These are phyloP conservation scores for Corella eumyota DNA, from an alignment of 23 tunicate genomes.

Conservation along the genomic window DNA sequence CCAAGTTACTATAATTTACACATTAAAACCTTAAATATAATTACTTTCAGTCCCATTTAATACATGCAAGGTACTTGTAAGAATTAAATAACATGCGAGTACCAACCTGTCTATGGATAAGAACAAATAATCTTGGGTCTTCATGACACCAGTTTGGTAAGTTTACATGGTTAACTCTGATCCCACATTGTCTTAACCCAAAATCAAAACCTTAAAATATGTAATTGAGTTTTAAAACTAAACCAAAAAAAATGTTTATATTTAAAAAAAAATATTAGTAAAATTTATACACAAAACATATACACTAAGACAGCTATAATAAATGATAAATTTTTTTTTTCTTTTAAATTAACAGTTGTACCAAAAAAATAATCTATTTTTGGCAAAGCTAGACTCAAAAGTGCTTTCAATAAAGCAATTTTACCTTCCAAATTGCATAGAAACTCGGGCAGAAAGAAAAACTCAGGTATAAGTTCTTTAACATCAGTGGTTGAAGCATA, in stretches of 20 bases:
- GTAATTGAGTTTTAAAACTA: background rate
- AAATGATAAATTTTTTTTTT: background rate
- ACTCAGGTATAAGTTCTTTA: slow-evolving; percentile 92
- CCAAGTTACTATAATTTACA: background rate
- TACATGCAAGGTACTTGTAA: too few relatives aligned
- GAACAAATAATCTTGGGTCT: slow-evolving; percentile 82
- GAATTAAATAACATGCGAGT: too few relatives aligned
- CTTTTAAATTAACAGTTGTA: background rate
- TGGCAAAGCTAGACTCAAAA: background rate
- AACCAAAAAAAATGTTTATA: background rate
- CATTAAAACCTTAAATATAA: too few relatives aligned
- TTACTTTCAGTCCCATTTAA: too few relatives aligned
- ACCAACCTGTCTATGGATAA: slow-evolving; percentile 85
- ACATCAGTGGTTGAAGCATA: slow-evolving; percentile 88
- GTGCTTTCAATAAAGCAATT: background rate
- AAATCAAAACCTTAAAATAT: slow-evolving; percentile 72
- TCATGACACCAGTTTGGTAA: slow-evolving; percentile 78
- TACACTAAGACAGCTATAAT: background rate
- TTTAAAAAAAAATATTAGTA: background rate
- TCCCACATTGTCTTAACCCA: slow-evolving; percentile 85
- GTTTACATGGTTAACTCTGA: slow-evolving; percentile 83
- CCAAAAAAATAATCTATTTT: background rate
- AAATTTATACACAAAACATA: background rate
- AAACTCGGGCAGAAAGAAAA: slow-evolving; percentile 96
- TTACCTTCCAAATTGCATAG: slow-evolving; percentile 89